phyloP scores from a whole-genome alignment of 2,888 invertebrate species.

The Andricus curvator region DNA sequence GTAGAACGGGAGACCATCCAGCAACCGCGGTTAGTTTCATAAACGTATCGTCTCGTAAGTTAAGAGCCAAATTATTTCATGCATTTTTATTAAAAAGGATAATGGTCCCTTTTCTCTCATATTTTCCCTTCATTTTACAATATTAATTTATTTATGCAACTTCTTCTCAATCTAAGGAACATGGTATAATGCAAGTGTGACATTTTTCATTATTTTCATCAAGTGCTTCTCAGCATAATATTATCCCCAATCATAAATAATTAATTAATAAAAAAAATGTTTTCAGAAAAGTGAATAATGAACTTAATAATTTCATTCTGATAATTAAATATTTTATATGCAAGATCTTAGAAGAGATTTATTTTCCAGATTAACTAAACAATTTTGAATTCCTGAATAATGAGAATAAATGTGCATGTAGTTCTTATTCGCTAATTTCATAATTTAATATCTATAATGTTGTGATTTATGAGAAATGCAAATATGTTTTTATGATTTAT shows the following conservation, averaged over 20 bases:
- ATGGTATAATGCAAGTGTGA: neutral
- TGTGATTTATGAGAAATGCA: neutral
- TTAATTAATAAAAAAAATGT: neutral
- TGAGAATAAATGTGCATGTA: too few species aligned
- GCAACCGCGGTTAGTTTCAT: conserved; percentile 3
- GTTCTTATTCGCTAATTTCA: neutral
- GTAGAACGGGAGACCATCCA: neutral
- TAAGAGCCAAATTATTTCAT: conserved; percentile 13
- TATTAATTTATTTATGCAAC: neutral
- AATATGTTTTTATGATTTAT: neutral
- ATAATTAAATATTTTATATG: too few species aligned
- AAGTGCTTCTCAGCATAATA: neutral
- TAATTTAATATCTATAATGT: neutral
- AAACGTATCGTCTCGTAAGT: conserved; percentile 6
- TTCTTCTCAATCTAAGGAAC: neutral
- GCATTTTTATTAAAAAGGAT: conserved; percentile 27
- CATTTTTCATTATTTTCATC: neutral
- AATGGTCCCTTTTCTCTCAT: neutral
- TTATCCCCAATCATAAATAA: neutral
- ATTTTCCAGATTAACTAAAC: too few species aligned
- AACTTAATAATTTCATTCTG: too few species aligned
- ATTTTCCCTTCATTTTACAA: neutral
- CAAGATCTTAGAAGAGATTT: too few species aligned
- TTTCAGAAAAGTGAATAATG: too few species aligned
- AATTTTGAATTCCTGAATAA: too few species aligned